These are phyloP conservation scores for Scrobipalpa costella DNA, from an alignment of 2,888 invertebrate species.

Conservation along the genomic window DNA sequence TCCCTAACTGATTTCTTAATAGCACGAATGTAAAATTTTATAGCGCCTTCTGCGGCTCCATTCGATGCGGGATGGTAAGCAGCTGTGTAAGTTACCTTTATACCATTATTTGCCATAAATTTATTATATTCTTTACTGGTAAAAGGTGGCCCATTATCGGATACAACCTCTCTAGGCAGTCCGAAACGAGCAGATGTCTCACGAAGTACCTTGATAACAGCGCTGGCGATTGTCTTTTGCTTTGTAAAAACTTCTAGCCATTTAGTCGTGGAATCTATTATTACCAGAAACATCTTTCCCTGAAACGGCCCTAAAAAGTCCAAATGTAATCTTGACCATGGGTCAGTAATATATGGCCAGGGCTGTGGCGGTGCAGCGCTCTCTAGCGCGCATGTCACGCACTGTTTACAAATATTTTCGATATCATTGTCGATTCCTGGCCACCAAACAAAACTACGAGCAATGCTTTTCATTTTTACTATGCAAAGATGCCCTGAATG, in stretches of 20 bases:
- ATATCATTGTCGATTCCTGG: not conserved
- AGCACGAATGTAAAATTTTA: conserved; percentile 18
- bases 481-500: not conserved
- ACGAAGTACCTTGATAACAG: not conserved
- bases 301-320: conserved; percentile 14
- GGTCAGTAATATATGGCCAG: not conserved
- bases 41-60: conserved; percentile 20
- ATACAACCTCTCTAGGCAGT: conserved; percentile 11
- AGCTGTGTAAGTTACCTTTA: not conserved
- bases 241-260: not conserved
- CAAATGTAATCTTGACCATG: conserved; percentile 3
- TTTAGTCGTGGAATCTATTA: not conserved
- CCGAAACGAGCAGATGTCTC: conserved; percentile 14
- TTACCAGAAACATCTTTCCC: not conserved
- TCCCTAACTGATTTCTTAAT: conserved; percentile 22
- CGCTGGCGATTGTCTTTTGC: not conserved
- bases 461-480: not conserved
- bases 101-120: conserved; percentile 4
- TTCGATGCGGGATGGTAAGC: conserved; percentile 12
- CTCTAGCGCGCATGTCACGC: conserved; percentile 4
- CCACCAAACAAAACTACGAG: not conserved
- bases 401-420: not conserved
- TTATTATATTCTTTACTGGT: not conserved
- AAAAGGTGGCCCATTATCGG: conserved; percentile 19
- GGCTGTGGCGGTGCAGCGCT: not conserved